Base-by-base conservation (phyloP, 1,140 invertebrate genomes). In the Drosophila seguyi region DNA sequence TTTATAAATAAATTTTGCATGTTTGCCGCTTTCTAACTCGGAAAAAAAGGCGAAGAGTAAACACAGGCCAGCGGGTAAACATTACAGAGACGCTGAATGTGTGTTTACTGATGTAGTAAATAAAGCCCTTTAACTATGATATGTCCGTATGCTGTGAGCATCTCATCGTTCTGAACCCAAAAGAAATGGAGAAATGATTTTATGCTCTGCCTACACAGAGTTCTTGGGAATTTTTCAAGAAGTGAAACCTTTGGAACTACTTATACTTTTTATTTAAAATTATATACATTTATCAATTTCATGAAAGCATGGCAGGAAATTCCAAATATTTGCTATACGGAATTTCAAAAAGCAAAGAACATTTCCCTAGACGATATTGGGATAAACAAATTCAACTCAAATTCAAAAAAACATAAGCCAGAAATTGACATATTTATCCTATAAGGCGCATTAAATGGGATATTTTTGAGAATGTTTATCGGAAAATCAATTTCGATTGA, bases 1-100 rank as follows among this genome's bases (percentile, higher is more conserved):
- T 81, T 81, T 76, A 65, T 45, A 76, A 61, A 81, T 72, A 81
- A 61, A 78, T 36, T 67, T 57, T 65, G 75, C 75, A 71, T 79
- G 76, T 57, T 63, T 71, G 62, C 52, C 53, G 63, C 73, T 71
- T 65, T 68, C 65, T 61, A 69, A 55, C 34, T 67, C 25, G 20
- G 65, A 69, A 59, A 75, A 75, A 60, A 78, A 80, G 78, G 53
- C 60, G 67, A 50, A 81, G 56, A 42, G 61, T 69, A 81, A 81
- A 75, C 65, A 81, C 50, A 53, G 41, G 34, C 6, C 44, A 7
- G 55, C 29, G 48, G 53, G 58, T 42, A 53, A 48, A 66, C 29
- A 76, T 50, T 57, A 58, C 41, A 65, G 42, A 79, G 69, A 61
- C 41, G 58, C 77, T 67, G 77, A 75, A 65, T 44, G 48, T 80